Conservation (phyloP, 1,140 invertebrate genomes). For the Asbolus verrucosus region DNA sequence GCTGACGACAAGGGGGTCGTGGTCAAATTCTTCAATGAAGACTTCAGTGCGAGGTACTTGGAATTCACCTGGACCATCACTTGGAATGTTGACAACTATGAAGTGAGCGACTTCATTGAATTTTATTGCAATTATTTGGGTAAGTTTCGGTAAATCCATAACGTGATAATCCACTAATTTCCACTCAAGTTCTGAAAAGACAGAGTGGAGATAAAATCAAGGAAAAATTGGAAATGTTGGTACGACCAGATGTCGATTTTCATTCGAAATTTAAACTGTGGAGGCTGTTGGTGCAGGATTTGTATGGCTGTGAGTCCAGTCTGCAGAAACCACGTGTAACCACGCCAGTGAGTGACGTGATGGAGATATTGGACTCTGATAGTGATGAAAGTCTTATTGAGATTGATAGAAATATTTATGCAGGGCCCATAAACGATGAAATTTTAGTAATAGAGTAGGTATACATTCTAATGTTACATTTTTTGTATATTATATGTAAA, state of each 20-base stretch:
- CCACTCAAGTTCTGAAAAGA: slow-evolving; percentile 2
- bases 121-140: slow-evolving; percentile 42
- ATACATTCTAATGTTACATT: too few species aligned
- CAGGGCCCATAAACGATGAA: not conserved
- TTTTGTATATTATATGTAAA: not conserved
- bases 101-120: slow-evolving; percentile 38
- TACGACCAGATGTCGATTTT: not conserved
- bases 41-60: not conserved
- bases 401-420: not conserved
- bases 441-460: not conserved
- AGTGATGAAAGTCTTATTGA: not conserved
- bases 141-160: slow-evolving; percentile 3
- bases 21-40: slow-evolving; percentile 20
- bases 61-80: slow-evolving; percentile 33
- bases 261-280: slow-evolving; percentile 34
- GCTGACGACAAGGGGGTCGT: not conserved
- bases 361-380: not conserved
- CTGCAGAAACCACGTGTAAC: not conserved
- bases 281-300: slow-evolving; percentile 3
- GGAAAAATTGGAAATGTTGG: slow-evolving; percentile 9
- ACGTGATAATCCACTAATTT: not conserved
- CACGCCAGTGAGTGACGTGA: not conserved
- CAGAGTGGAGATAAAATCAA: not conserved
- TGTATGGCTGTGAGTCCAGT: not conserved
- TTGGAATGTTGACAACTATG: slow-evolving; percentile 30